Percentiles rank a stretch among this genome's conserved stretches.
Conservation (phyloP, 2,113 vertebrate species). For the Pelobates fuscus region DNA sequence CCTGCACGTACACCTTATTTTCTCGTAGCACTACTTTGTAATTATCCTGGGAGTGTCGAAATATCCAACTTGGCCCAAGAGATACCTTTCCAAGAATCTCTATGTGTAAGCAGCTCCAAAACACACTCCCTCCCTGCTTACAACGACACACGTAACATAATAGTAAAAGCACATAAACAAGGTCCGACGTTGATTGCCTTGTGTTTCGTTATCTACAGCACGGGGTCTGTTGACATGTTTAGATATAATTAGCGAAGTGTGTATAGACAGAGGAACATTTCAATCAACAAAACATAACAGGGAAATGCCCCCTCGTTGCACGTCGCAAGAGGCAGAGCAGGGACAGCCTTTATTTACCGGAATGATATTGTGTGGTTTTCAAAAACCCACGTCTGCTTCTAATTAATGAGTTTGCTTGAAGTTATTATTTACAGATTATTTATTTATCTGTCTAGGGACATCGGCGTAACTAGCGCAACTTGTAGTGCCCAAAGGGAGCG, state of each 20-base stretch:
- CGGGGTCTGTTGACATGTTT: not conserved
- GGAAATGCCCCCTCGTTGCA: not conserved
- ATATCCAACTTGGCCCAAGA: not conserved
- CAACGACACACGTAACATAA: not conserved
- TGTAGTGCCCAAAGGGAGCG: too few relatives aligned
- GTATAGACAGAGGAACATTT: not conserved
- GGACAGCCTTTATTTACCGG: not conserved
- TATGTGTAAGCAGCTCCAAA: not conserved
- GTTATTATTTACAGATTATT: too few relatives aligned
- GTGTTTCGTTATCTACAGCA: not conserved
- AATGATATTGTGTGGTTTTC: not conserved
- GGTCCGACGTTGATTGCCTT: not conserved
- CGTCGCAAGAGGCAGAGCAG: not conserved
- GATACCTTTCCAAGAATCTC: not conserved
- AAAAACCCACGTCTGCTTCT: not conserved
- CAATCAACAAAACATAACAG: not conserved
- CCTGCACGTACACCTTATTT: not conserved
- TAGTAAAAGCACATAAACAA: not conserved
- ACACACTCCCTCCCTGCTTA: not conserved
- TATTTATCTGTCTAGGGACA: too few relatives aligned
- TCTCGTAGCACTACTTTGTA: not conserved
- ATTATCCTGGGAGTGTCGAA: not conserved
- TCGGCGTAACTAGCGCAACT: too few relatives aligned
- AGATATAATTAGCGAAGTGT: not conserved
- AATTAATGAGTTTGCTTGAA: too few relatives aligned